Evolutionary conservation across 2,797 vertebrate species (phyloP), one percentile per base, ranked within the genome.

Genomic region (Paratrypauchen microcephalus): DNA sequence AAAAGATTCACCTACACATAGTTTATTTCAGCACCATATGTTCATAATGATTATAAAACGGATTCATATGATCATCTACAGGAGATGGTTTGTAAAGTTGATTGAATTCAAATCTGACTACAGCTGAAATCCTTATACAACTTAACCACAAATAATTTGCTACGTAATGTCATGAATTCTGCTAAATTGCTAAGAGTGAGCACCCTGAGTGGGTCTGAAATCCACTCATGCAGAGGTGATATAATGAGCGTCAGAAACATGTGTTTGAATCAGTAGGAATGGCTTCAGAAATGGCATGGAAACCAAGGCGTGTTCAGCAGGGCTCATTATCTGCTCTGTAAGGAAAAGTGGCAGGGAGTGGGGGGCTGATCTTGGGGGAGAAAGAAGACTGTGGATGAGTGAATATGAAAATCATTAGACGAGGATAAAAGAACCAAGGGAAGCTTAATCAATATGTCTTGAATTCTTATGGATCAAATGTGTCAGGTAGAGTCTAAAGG

Each of bases 261-360:
- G 18, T 50, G 48, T 52, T n/a, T 52, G 48, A 52, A n/a, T 54
- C 58, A 15, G 26, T 6, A 72, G 23, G 60, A 66, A 75, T 18
- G 2, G 15, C 4, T 16, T 36, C 32, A 36, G 32, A 1, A 66
- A 75, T 58, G 58, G 57, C 74, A 82, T 76, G 74, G 71, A 82
- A 84, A 81, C 32, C 32, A 36, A 36, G 8, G 32, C 15, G 21
- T 3, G 58, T 66, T 68, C 56, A 24, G 23, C 6, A 1, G 45
- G 56, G 65, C 73, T 84, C 71, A 75, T 83, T 86, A 80, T 71
- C 54, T 64, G 41, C 24, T 60, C 1, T 1, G 36, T 55, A 48
- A 69, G 59, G 30, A 36, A 7, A 36, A 1, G 8, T 7, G 32
- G 8, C 32, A 5, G 3, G 30, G 30, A 67, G 15, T 70, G 16